Evolutionary conservation across 2,113 vertebrate species (phyloP), one percentile per base, ranked within the genome.

Genomic region (Aegotheles bennettii): DNA sequence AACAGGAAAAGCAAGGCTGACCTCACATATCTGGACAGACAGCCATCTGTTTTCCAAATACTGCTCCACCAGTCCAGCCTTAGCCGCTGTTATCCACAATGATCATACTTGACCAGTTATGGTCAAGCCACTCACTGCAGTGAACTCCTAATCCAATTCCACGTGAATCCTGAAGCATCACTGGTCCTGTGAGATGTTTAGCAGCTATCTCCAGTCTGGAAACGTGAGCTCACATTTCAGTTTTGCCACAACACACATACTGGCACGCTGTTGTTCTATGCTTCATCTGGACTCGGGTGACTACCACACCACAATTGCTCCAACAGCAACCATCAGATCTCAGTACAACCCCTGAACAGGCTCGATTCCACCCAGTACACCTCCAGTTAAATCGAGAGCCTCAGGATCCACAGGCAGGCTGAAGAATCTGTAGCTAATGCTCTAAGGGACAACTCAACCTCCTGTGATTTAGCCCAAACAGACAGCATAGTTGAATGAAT

Each of bases 191-290:
- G 3, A 54, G 35, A 65, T 35, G 24, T 38, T 65, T 13, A 54
- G 75, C 40, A 20, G 45, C 23, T 18, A 38, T 9, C 51, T 65
- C 14, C 57, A 60, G 28, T 4, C 31, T 45, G 38, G 59, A 73
- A 77, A 53, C 11, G 24, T 0, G 4, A 57, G 51, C 19, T 50
- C 14, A 16, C 31, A 6, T 6, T 40, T 38, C 45, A 67, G 53
- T 73, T 61, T 14, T 51, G 56, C 71, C 67, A 69, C 1, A 0
- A 33, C 42, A 42, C 38, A 7, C 2, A 2, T 1, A 17, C 4
- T 1, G 5, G 17, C 38, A 64, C 5, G 0, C 4, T 10, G 29
- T 19, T 1, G 0, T 12, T 36, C 40, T 5, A 3, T 15, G 23
- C 19, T 61, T 54, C 16, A 59, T 18, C 47, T 7, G 14, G 28